phyloP scores from a whole-genome alignment of 2,888 invertebrate species.

The Melipona bicolor region DNA sequence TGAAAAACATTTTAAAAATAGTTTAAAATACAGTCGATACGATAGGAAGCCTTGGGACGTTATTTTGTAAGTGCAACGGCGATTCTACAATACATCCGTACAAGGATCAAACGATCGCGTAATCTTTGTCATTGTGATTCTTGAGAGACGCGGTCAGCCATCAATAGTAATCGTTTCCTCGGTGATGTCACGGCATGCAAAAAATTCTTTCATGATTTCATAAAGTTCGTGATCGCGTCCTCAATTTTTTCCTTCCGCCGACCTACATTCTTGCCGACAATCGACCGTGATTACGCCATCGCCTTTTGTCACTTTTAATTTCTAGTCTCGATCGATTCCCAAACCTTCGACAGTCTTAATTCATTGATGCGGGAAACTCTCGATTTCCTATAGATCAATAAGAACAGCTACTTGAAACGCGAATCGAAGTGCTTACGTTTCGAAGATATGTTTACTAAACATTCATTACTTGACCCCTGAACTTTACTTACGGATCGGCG shows the following conservation, averaged over 20 bases:
- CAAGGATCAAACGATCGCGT: slow-evolving; percentile 37
- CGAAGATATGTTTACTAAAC: background rate
- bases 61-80: slow-evolving; percentile 40
- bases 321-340: background rate
- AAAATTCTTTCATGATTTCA: slow-evolving; percentile 32
- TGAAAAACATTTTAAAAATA: background rate
- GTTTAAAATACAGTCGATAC: background rate
- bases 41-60: background rate
- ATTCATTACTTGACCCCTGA: background rate
- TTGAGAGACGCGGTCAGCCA: slow-evolving; percentile 12
- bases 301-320: slow-evolving; percentile 18
- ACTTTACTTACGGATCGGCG: background rate
- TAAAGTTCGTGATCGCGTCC: slow-evolving; percentile 56
- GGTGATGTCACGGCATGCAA: slow-evolving; percentile 44
- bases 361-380: background rate
- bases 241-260: slow-evolving; percentile 69
- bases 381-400: background rate
- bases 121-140: slow-evolving; percentile 51
- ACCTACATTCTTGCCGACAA: slow-evolving; percentile 46
- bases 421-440: background rate
- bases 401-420: background rate
- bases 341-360: background rate
- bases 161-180: slow-evolving; percentile 55
- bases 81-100: slow-evolving; percentile 17
- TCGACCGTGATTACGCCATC: slow-evolving; percentile 33